Evolutionary conservation across 2,888 invertebrate species (phyloP), one percentile per base, ranked within the genome.

Genomic region (Drosophila anceps): DNA sequence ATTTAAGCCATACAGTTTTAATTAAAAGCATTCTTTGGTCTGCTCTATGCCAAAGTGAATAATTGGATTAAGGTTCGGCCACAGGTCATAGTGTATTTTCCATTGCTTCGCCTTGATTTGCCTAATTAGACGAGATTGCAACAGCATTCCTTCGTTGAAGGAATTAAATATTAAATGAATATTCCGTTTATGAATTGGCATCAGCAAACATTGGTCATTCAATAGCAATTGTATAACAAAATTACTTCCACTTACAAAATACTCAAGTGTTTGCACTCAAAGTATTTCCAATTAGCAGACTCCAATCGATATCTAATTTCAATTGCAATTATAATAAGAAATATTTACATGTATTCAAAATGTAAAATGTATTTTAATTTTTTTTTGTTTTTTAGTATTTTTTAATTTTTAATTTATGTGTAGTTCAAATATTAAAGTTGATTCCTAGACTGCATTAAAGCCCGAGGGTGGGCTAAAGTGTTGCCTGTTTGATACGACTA

Each of bases 51-150:
- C 13, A n/a, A 24, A 54, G 9, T 51, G 43, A 44, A 71, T 72
- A 66, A 69, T 77, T 65, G 66, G 64, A 74, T 80, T 78, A 73
- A 72, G 69, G 59, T 48, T 12, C 48, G 51, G 66, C 55, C 69
- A 31, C 59, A 62, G 62, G 18, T 13, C 73, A 57, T 41, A 55
- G 15, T 0, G 4, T 13, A 13, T 33, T 33, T 12, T 0, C 35
- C 75, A 65, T 69, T 64, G 64, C 37, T 41, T 18, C 2, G 43
- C 39, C 46, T 33, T 51, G 67, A 33, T 59, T 41, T 54, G 20
- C 41, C 24, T 41, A 39, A 44, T 39, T 46, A 39, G 43, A 7
- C 10, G 9, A 46, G 20, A 50, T 24, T 41, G 35, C 53, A 33
- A 44, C 62, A 54, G 50, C 57, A 51, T 35, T 9, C 12, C n/a